Conservation (phyloP, 1,140 invertebrate species). For the Drosophila arawakana region DNA sequence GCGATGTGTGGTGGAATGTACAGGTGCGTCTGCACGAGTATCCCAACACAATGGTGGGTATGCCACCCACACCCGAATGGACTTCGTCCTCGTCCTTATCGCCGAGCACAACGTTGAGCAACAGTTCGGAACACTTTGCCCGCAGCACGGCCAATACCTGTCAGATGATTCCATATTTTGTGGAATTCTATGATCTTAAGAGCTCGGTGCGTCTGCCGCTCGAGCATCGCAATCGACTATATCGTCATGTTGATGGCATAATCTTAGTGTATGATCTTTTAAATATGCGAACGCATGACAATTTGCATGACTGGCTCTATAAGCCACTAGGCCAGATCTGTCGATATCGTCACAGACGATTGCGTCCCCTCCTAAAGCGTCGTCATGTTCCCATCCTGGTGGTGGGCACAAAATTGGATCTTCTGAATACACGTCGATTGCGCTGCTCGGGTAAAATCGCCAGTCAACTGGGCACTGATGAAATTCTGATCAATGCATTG, state of each 20-base stretch:
- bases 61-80: constrained; percentile 54
- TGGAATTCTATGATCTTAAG: constrained; percentile 63
- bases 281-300: constrained; percentile 55
- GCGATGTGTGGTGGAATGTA: constrained; percentile 42
- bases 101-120: neutral
- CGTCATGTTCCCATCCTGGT: constrained; percentile 62
- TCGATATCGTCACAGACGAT: constrained; percentile 42
- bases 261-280: constrained; percentile 57
- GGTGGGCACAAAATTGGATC: constrained; percentile 61
- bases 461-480: constrained; percentile 50
- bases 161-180: constrained; percentile 54
- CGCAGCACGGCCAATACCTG: neutral
- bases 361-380: constrained; percentile 30
- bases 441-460: constrained; percentile 43
- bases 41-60: neutral
- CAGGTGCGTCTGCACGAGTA: constrained; percentile 65
- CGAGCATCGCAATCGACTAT: constrained; percentile 39
- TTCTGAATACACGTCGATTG: constrained; percentile 23
- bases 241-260: constrained; percentile 59
- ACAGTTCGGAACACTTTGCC: neutral
- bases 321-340: constrained; percentile 50
- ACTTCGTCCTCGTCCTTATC: constrained; percentile 56
- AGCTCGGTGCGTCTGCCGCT: constrained; percentile 32
- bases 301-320: constrained; percentile 61
- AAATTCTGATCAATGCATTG: constrained; percentile 56